Evolutionary conservation across 2,113 vertebrate genomes (phyloP).

Genomic region (Malurus alboscapulatus): DNA sequence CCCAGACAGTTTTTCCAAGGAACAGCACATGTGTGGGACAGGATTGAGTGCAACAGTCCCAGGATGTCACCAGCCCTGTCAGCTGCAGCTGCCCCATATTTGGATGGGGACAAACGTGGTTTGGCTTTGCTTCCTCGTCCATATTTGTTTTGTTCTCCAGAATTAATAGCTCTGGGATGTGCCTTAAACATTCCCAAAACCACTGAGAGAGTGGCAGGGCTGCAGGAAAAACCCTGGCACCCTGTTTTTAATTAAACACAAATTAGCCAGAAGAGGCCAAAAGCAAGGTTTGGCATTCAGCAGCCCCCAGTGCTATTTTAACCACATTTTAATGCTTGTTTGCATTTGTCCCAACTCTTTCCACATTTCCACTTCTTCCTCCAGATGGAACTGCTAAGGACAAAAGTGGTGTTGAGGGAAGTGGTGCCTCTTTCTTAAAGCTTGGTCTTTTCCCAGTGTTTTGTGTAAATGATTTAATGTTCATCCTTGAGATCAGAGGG

Average conservation of each 20-base stretch:
- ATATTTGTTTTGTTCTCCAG: not conserved
- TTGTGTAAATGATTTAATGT: not conserved
- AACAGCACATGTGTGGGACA: not conserved
- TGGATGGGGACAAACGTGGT: not conserved
- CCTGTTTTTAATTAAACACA: not conserved
- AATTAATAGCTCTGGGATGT: not conserved
- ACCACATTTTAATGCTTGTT: conserved; percentile 9
- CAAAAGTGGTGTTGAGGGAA: not conserved
- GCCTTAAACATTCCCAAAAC: not conserved
- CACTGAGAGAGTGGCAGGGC: not conserved
- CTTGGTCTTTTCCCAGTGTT: not conserved
- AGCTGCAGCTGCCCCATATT: not conserved
- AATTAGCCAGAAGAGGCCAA: not conserved
- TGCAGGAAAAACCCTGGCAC: not conserved
- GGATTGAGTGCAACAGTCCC: not conserved
- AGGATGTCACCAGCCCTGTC: not conserved
- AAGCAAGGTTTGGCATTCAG: not conserved
- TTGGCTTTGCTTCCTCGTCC: not conserved
- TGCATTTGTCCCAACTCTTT: not conserved
- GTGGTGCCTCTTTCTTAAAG: not conserved
- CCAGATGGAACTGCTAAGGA: not conserved
- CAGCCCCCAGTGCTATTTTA: not conserved
- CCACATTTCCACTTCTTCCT: not conserved
- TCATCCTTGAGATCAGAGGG: not conserved
- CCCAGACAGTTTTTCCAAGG: not conserved